phyloP scores from a whole-genome alignment of 1,140 invertebrate species.

The Chrysoperla carnea region DNA sequence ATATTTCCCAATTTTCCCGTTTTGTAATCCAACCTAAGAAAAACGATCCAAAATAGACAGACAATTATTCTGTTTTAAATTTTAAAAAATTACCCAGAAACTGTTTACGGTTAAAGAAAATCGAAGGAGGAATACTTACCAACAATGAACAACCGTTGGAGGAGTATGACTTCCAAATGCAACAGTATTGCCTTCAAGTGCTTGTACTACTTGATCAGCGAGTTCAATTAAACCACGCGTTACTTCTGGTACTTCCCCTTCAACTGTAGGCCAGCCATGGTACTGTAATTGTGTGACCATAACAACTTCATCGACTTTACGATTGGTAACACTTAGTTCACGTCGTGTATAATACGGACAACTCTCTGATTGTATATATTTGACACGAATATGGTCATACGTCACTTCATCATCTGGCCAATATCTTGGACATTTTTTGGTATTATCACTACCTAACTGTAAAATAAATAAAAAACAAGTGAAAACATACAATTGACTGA shows the following conservation, averaged over 20 bases:
- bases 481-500: too few species aligned
- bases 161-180: constrained; percentile 25
- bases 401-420: constrained; percentile 77
- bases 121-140: too few species aligned
- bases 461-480: constrained; percentile 7
- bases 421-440: constrained; percentile 70
- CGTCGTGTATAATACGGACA: constrained; percentile 72
- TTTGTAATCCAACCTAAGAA: too few species aligned
- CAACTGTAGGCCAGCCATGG: constrained; percentile 74
- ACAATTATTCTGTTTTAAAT: neutral
- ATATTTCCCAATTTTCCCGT: too few species aligned
- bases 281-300: constrained; percentile 74
- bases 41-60: too few species aligned
- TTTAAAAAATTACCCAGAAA: neutral
- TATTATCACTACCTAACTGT: constrained; percentile 43
- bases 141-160: constrained; percentile 67
- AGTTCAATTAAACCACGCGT: constrained; percentile 67
- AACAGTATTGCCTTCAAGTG: constrained; percentile 23
- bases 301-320: constrained; percentile 50
- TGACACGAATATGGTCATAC: constrained; percentile 69
- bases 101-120: too few species aligned
- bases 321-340: constrained; percentile 66
- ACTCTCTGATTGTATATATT: constrained; percentile 72
- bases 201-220: constrained; percentile 43
- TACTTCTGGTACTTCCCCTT: constrained; percentile 67